phyloP scores from a whole-genome alignment of 2,888 invertebrate species.

The Andricus quercusramuli region DNA sequence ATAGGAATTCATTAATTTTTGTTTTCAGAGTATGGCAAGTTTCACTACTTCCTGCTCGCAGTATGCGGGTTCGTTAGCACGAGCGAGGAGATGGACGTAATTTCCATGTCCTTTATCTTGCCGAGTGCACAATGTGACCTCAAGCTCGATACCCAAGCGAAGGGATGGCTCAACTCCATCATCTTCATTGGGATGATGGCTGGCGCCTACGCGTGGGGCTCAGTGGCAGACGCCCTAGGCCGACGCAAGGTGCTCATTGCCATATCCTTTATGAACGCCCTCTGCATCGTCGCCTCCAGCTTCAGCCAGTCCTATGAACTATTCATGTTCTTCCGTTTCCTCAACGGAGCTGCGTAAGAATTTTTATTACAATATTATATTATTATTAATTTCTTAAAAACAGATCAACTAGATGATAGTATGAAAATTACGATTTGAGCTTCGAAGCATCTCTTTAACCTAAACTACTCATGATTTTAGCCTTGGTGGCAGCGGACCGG shows the following conservation, averaged over 20 bases:
- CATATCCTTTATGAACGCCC: slow-evolving; percentile 93
- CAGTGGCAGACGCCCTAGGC: slow-evolving; percentile 92
- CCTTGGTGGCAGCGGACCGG: slow-evolving; percentile 93
- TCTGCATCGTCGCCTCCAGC: slow-evolving; percentile 94
- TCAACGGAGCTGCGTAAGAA: slow-evolving; percentile 96
- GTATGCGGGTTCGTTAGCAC: slow-evolving; percentile 97
- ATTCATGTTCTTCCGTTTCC: slow-evolving; percentile 93
- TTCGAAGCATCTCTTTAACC: not conserved
- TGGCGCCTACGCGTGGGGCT: slow-evolving; percentile 96
- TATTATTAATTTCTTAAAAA: too few species aligned
- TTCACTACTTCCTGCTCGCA: slow-evolving; percentile 92
- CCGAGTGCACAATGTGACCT: slow-evolving; percentile 96
- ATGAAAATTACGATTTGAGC: not conserved
- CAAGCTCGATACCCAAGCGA: slow-evolving; percentile 90
- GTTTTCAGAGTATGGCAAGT: slow-evolving; percentile 88
- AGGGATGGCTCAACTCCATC: slow-evolving; percentile 90
- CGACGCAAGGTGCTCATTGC: slow-evolving; percentile 93
- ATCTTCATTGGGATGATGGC: slow-evolving; percentile 96
- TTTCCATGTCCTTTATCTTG: slow-evolving; percentile 96
- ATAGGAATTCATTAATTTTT: slow-evolving; percentile 13
- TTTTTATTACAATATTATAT: not conserved
- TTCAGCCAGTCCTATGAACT: slow-evolving; percentile 93
- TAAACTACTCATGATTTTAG: slow-evolving; percentile 78
- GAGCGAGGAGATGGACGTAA: slow-evolving; percentile 97
- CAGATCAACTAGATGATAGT: not conserved